Percentiles rank a stretch among this genome's conserved stretches.
phyloP scores from a whole-genome alignment of 2,797 vertebrate species.

The Smutsia gigantea region DNA sequence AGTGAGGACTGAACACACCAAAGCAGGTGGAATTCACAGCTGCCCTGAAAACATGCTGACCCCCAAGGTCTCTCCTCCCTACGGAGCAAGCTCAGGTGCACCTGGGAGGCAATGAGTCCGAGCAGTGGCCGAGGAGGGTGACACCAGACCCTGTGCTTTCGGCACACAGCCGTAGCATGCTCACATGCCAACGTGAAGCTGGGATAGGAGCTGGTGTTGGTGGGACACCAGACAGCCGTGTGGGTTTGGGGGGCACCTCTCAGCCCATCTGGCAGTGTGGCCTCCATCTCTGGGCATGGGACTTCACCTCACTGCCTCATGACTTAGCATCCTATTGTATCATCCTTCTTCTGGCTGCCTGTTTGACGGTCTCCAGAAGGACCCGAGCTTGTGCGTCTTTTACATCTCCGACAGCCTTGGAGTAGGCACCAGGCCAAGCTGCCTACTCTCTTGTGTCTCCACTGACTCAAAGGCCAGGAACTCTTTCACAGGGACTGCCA shows the following conservation, averaged over 20 bases:
- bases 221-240: too few relatives aligned
- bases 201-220: not conserved
- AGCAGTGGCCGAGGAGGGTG: not conserved
- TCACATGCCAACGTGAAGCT: not conserved
- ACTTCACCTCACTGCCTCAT: not conserved
- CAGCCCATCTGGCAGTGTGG: not conserved
- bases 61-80: too few relatives aligned
- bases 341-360: fast-evolving
- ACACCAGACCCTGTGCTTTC: not conserved
- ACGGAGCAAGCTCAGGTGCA: not conserved
- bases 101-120: not conserved
- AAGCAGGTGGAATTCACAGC: not conserved
- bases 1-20: not conserved
- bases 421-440: not conserved
- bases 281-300: fast-evolving
- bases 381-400: not conserved
- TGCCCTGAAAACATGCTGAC: not conserved
- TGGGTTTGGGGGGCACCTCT: not conserved
- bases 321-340: too few relatives aligned
- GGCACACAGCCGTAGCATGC: not conserved
- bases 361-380: too few relatives aligned
- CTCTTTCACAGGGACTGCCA: not conserved
- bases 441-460: fast-evolving
- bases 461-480: too few relatives aligned
- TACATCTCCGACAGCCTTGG: fast-evolving